Conservation (phyloP, 1,140 invertebrate species). For the Drosophila nebulosa region DNA sequence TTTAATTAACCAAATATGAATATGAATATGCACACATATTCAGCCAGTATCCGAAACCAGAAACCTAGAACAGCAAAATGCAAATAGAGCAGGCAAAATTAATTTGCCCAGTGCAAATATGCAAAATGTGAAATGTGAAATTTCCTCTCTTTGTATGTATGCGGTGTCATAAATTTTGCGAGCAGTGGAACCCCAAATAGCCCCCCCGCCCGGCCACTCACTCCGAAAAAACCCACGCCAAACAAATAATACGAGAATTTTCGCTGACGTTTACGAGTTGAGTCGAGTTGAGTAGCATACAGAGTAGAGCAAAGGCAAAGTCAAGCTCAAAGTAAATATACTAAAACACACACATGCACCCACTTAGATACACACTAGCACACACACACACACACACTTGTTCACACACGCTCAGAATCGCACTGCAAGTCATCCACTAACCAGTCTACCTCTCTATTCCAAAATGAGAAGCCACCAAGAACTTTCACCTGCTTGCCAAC, state of each 20-base stretch:
- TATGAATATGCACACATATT: constrained; percentile 5
- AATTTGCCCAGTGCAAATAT: constrained; percentile 59
- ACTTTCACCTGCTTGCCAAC: constrained; percentile 61
- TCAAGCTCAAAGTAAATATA: constrained; percentile 37
- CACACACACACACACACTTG: neutral
- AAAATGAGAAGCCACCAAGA: constrained; percentile 59
- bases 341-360: neutral
- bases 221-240: constrained; percentile 15
- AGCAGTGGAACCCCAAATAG: constrained; percentile 18
- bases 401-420: constrained; percentile 8
- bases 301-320: constrained; percentile 17
- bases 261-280: constrained; percentile 37
- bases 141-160: constrained; percentile 15
- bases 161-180: constrained; percentile 49
- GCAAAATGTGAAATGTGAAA: constrained; percentile 17
- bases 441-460: constrained; percentile 2
- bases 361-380: constrained; percentile 3
- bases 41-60: neutral
- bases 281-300: neutral
- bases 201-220: too few species aligned
- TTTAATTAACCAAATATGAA: constrained; percentile 55
- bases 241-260: constrained; percentile 45
- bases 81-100: constrained; percentile 54
- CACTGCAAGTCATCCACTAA: constrained; percentile 31
- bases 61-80: constrained; percentile 20